phyloP scores from a whole-genome alignment of 2,113 vertebrate genomes.

The Pelobates fuscus region DNA sequence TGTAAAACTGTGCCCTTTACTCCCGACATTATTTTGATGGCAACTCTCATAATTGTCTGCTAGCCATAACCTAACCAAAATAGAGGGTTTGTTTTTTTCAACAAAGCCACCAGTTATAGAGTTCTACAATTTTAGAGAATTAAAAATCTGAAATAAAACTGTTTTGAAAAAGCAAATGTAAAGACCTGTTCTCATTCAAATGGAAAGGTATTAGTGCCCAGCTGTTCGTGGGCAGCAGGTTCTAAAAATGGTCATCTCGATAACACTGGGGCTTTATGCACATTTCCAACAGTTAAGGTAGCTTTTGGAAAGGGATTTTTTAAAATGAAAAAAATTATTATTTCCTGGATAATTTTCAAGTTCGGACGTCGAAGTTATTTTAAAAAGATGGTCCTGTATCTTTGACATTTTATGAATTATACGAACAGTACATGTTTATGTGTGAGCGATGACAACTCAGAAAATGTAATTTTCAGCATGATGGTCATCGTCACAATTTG shows the following conservation, averaged over 20 bases:
- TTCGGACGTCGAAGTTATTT: slow-evolving; percentile 1
- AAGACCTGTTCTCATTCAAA: not conserved
- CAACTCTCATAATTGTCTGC: too few relatives aligned
- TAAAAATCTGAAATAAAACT: too few relatives aligned
- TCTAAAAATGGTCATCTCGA: not conserved
- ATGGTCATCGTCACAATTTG: not conserved
- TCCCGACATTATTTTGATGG: too few relatives aligned
- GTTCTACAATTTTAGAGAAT: too few relatives aligned
- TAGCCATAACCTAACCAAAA: too few relatives aligned
- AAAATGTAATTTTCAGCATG: slow-evolving; percentile 1
- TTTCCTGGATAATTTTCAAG: slow-evolving; percentile 8
- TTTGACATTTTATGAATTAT: not conserved
- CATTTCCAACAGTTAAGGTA: not conserved
- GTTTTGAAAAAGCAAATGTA: too few relatives aligned
- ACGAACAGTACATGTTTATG: not conserved
- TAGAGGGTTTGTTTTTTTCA: too few relatives aligned
- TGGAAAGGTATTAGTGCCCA: not conserved
- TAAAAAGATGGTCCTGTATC: not conserved
- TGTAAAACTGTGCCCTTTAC: too few relatives aligned
- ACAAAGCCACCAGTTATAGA: too few relatives aligned
- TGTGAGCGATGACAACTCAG: slow-evolving; percentile 2
- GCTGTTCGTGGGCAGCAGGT: not conserved
- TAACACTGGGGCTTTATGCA: slow-evolving; percentile 13
- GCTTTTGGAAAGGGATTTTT: not conserved
- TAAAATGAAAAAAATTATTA: slow-evolving; percentile 7